Conservation (phyloP, 2,888 invertebrate genomes). For the Spilosoma lubricipeda region DNA sequence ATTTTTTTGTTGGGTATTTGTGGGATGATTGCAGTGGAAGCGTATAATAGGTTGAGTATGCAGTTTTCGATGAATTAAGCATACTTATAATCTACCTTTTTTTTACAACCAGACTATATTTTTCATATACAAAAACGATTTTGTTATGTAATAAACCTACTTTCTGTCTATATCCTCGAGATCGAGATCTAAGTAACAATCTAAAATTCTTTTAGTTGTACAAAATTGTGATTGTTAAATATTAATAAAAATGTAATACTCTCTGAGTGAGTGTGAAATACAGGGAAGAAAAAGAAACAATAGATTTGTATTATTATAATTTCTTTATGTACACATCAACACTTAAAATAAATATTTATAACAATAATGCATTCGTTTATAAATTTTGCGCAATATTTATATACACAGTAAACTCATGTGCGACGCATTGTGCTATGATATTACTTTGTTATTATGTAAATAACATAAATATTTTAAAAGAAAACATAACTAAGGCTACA, state of each 20-base stretch:
- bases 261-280: conserved; percentile 31
- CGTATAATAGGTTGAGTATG: background rate
- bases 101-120: no score
- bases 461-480: conserved; percentile 1
- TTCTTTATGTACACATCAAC: conserved; percentile 80
- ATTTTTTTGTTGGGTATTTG: background rate
- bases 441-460: background rate
- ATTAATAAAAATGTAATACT: background rate
- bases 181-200: background rate
- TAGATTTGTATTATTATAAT: conserved; percentile 56
- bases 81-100: background rate
- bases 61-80: background rate
- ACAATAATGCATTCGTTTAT: conserved; percentile 49
- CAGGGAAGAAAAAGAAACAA: conserved; percentile 62
- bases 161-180: background rate
- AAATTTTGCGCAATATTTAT: conserved; percentile 36
- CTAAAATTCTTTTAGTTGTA: background rate
- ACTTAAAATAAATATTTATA: conserved; percentile 64
- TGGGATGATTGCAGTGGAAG: background rate
- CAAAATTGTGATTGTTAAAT: background rate
- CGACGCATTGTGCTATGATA: conserved; percentile 15
- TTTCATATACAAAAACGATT: no score
- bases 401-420: conserved; percentile 21
- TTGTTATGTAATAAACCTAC: background rate
- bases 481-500: background rate